phyloP scores from a whole-genome alignment of 2,113 vertebrate genomes.

The Tretioscincus oriximinensis region DNA sequence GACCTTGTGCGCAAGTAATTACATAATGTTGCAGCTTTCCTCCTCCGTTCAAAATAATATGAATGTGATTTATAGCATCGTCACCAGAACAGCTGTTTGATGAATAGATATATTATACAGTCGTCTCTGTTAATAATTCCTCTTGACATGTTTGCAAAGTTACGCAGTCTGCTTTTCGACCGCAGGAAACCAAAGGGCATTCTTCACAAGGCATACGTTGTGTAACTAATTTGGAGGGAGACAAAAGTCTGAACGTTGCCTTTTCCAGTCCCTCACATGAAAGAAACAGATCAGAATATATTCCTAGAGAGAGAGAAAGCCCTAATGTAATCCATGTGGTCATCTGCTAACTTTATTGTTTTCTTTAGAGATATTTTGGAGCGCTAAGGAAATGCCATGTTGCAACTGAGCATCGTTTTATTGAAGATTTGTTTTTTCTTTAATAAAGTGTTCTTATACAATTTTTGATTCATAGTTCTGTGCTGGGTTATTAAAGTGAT shows the following conservation, averaged over 20 bases:
- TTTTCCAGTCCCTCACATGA: neutral
- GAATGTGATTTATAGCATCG: neutral
- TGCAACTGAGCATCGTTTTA: neutral
- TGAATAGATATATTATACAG: neutral
- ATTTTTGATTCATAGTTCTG: neutral
- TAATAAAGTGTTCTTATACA: neutral
- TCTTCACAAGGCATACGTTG: conserved; percentile 5
- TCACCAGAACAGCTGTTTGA: conserved; percentile 17
- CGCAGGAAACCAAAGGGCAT: neutral
- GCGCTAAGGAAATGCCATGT: neutral
- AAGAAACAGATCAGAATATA: neutral
- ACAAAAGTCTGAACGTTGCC: neutral
- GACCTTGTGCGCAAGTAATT: neutral
- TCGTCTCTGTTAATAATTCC: conserved; percentile 29
- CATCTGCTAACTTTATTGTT: neutral
- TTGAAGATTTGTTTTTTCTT: neutral
- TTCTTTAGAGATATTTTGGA: neutral
- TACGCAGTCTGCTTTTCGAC: conserved; percentile 12
- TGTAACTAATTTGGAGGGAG: neutral
- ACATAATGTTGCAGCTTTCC: neutral
- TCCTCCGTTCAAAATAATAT: neutral
- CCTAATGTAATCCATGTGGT: neutral
- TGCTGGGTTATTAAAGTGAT: neutral
- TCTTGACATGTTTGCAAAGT: conserved; percentile 14
- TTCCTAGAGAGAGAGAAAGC: neutral